Conservation (phyloP, 2,113 vertebrate species). For the Merops nubicus region DNA sequence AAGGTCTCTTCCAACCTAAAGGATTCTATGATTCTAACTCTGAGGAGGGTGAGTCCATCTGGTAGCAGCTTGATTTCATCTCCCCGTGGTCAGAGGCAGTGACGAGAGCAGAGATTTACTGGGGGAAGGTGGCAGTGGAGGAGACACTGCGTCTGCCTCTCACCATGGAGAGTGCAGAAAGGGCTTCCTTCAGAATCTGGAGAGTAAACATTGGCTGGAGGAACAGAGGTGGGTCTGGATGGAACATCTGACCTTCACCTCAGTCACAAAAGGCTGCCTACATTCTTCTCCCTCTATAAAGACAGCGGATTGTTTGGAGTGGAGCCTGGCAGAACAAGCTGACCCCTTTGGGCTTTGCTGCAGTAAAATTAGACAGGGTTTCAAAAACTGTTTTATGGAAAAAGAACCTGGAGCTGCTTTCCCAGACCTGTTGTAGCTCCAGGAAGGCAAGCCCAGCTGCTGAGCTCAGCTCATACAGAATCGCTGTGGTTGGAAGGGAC, state of each 20-base stretch:
- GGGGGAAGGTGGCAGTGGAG: not conserved
- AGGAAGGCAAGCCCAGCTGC: not conserved
- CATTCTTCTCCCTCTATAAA: not conserved
- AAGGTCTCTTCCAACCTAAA: too few species aligned
- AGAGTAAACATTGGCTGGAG: not conserved
- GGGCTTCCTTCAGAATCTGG: not conserved
- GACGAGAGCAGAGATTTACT: accelerated
- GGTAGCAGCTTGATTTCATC: not conserved
- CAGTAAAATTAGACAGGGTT: not conserved
- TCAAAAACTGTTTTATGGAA: not conserved
- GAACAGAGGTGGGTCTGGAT: not conserved
- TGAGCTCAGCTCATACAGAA: not conserved
- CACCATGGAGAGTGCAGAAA: not conserved
- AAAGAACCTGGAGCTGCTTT: too few species aligned
- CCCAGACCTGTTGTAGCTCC: not conserved
- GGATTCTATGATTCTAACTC: too few species aligned
- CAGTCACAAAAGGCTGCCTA: constrained; percentile 6
- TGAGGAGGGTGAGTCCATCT: not conserved
- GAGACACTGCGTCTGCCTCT: not conserved
- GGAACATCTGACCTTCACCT: not conserved
- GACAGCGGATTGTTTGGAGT: not conserved
- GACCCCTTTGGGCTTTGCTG: constrained; percentile 27
- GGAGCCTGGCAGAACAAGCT: constrained; percentile 16
- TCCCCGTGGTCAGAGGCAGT: accelerated
- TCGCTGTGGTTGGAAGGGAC: too few species aligned